Evolutionary conservation across 1,140 invertebrate genomes (phyloP).

Genomic region (Drosophila saltans): DNA sequence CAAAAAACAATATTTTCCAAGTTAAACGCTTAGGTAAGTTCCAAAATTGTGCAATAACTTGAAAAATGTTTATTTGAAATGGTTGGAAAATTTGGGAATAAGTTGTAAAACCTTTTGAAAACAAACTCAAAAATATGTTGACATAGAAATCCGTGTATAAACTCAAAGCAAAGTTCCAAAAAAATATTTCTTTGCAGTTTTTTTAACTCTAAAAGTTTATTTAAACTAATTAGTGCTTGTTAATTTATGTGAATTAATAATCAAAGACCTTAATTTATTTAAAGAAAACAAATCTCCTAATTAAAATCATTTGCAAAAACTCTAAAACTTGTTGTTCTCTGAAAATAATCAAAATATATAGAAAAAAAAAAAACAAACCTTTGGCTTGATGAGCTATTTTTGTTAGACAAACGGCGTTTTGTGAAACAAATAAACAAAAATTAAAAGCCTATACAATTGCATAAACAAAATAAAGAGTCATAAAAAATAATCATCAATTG

Average conservation of each 20-base stretch:
- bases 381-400: constrained; percentile 13
- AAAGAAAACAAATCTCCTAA: neutral
- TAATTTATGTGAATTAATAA: too few relatives aligned
- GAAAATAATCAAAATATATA: constrained; percentile 1
- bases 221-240: too few relatives aligned
- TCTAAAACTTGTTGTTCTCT: neutral
- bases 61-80: too few relatives aligned
- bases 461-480: constrained; percentile 18
- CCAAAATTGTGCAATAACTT: neutral
- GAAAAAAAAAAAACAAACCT: neutral
- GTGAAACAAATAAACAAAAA: constrained; percentile 12
- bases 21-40: constrained; percentile 14
- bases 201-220: too few relatives aligned
- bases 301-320: neutral
- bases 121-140: too few relatives aligned
- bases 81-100: too few relatives aligned
- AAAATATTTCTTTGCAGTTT: neutral
- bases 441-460: neutral
- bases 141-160: neutral
- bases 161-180: constrained; percentile 8
- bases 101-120: too few relatives aligned
- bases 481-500: constrained; percentile 10
- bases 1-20: neutral
- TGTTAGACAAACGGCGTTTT: constrained; percentile 22
- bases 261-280: neutral